These are phyloP conservation scores for Aldrovandia affinis DNA, from an alignment of 2,797 vertebrate species.

Conservation along the genomic window DNA sequence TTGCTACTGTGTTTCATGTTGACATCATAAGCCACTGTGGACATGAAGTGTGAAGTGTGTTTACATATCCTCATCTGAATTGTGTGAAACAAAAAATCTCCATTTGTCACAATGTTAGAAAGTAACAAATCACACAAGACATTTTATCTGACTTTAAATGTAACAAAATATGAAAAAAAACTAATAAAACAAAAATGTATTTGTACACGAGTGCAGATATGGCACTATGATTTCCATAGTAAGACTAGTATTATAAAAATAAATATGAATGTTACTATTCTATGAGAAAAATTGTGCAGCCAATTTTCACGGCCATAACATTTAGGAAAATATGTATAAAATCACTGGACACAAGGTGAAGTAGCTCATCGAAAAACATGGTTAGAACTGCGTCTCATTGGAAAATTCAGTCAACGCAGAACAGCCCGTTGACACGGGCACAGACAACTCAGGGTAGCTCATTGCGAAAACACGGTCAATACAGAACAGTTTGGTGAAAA, in stretches of 20 bases:
- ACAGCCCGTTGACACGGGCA: background rate
- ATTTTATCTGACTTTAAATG: too few species aligned
- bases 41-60: background rate
- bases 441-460: too few species aligned
- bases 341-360: background rate
- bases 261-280: background rate
- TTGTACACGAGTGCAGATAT: too few species aligned
- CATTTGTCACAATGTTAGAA: background rate
- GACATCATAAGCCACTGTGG: background rate
- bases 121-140: too few species aligned
- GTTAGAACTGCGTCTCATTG: background rate
- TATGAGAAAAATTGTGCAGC: background rate
- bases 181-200: background rate
- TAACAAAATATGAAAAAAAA: too few species aligned
- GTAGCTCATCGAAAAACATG: background rate
- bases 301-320: background rate
- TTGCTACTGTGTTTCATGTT: background rate
- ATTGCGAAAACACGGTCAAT: background rate
- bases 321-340: background rate
- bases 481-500: background rate
- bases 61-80: background rate
- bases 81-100: background rate
- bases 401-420: background rate
- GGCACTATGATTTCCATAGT: too few species aligned
- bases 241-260: background rate